phyloP scores from a whole-genome alignment of 2,113 vertebrate species.

The Megaceryle torquata region DNA sequence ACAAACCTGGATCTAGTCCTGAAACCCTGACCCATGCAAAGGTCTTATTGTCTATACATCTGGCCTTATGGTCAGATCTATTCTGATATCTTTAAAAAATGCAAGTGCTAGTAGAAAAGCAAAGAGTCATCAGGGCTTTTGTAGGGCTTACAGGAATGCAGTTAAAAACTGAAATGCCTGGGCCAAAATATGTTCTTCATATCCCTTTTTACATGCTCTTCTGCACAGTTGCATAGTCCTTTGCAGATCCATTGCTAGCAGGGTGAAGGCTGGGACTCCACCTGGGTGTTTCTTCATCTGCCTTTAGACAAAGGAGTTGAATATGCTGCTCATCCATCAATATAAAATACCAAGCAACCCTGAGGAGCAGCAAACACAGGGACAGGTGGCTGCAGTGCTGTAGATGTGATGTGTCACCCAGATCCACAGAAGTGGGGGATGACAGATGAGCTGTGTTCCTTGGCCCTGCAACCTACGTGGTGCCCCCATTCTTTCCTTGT shows the following conservation, averaged over 20 bases:
- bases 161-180: background rate
- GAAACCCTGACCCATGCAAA: background rate
- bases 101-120: background rate
- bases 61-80: background rate
- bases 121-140: background rate
- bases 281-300: background rate
- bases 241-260: background rate
- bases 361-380: background rate
- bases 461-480: background rate
- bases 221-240: background rate
- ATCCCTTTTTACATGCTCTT: background rate
- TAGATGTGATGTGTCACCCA: background rate
- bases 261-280: background rate
- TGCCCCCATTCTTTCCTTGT: background rate
- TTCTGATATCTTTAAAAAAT: background rate
- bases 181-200: background rate
- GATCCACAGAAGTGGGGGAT: fast-evolving
- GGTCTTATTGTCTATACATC: background rate
- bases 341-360: background rate
- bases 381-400: background rate
- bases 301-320: background rate
- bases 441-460: background rate
- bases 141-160: background rate
- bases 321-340: background rate
- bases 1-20: background rate